Conservation (phyloP, 2,797 vertebrate species). For the Xenentodon cancila region DNA sequence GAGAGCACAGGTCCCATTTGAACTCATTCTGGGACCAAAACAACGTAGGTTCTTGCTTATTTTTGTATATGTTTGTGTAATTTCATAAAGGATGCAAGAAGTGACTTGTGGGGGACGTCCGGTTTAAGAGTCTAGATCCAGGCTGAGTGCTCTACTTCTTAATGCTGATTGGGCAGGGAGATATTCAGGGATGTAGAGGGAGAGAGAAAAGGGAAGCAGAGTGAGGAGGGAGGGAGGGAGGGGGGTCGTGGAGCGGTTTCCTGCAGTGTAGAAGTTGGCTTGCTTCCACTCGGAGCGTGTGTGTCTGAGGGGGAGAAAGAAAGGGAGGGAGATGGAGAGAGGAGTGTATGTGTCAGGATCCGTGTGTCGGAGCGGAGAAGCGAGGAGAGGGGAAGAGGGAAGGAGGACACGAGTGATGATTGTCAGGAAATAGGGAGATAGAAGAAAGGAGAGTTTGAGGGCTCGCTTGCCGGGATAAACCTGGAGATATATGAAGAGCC, state of each 20-base stretch:
- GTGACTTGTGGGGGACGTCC: constrained; percentile 9
- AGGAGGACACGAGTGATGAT: constrained; percentile 30
- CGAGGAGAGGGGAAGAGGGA: constrained; percentile 17
- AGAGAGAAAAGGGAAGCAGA: constrained; percentile 14
- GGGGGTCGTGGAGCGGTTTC: constrained; percentile 80
- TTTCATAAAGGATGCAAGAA: constrained; percentile 3
- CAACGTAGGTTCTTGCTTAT: not conserved
- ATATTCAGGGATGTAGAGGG: constrained; percentile 27
- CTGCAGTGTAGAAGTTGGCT: constrained; percentile 80
- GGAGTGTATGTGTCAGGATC: constrained; percentile 57
- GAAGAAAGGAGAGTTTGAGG: constrained; percentile 15
- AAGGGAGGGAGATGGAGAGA: constrained; percentile 61
- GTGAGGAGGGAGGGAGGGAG: constrained; percentile 36
- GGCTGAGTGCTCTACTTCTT: constrained; percentile 23
- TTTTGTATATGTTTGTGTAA: not conserved
- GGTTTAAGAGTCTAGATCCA: constrained; percentile 41
- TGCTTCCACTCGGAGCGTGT: constrained; percentile 64
- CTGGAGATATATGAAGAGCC: constrained; percentile 56
- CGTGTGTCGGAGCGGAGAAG: constrained; percentile 34
- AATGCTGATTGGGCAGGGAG: constrained; percentile 29
- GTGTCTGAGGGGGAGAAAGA: constrained; percentile 34
- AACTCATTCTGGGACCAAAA: not conserved
- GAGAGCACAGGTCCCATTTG: not conserved
- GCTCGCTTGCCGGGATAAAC: constrained; percentile 39
- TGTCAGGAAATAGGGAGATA: constrained; percentile 52